phyloP scores from a whole-genome alignment of 2,113 vertebrate species.

The Phaethon lepturus region DNA sequence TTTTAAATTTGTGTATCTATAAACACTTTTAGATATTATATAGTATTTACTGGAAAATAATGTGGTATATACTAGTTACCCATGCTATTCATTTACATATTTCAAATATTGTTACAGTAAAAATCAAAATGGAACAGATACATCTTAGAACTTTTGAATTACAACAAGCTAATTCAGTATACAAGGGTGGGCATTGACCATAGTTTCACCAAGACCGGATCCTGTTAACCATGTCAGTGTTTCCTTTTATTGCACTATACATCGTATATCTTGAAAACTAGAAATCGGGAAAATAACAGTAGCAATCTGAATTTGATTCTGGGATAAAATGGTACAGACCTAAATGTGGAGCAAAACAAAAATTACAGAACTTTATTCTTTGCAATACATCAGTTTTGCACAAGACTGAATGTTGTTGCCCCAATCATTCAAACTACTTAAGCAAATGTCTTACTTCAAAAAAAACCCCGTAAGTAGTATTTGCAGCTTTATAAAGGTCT shows the following conservation, averaged over 20 bases:
- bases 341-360: neutral
- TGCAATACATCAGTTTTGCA: neutral
- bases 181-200: accelerated
- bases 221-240: accelerated
- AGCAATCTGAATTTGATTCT: neutral
- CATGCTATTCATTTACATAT: neutral
- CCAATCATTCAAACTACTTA: neutral
- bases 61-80: neutral
- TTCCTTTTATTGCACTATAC: neutral
- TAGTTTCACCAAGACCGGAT: neutral
- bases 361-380: neutral
- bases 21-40: neutral
- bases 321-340: neutral
- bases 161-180: neutral
- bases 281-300: neutral
- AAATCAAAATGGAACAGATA: neutral
- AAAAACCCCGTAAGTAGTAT: neutral
- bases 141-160: neutral
- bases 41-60: neutral
- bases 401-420: neutral
- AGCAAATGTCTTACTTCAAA: neutral
- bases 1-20: neutral
- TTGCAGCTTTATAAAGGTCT: neutral
- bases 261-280: neutral
- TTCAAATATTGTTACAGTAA: neutral